Evolutionary conservation across 2,888 invertebrate genomes (phyloP).

Genomic region (Nemurella pictetii): DNA sequence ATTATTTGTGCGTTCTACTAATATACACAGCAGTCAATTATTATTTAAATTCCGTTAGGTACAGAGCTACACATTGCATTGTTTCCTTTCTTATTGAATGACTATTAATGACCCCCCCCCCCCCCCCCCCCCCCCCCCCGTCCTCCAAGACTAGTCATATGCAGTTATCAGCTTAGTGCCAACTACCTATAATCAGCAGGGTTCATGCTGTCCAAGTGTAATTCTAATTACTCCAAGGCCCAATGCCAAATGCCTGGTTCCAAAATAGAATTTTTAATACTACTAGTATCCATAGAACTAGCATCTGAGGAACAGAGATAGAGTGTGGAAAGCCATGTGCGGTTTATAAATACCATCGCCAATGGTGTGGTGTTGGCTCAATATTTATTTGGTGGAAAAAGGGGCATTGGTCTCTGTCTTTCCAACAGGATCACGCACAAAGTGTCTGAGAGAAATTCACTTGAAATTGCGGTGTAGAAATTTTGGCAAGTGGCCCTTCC

Average conservation of each 20-base stretch:
- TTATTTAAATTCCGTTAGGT: too few relatives aligned
- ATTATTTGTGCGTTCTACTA: too few relatives aligned
- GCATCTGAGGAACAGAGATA: neutral
- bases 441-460: constrained; percentile 6
- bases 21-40: too few relatives aligned
- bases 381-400: neutral
- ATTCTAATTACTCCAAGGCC: constrained; percentile 10
- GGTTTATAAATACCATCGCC: constrained; percentile 33
- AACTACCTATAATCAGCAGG: neutral
- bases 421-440: constrained; percentile 10
- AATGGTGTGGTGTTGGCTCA: constrained; percentile 13
- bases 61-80: too few relatives aligned
- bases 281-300: constrained; percentile 4
- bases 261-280: constrained; percentile 14
- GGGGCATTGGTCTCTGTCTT: constrained; percentile 24
- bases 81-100: too few relatives aligned
- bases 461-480: neutral
- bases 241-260: constrained; percentile 34
- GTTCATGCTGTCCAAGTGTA: neutral
- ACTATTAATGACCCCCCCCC: too few relatives aligned
- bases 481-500: constrained; percentile 20
- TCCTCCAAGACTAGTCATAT: neutral
- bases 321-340: constrained; percentile 16
- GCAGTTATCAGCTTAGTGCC: neutral
- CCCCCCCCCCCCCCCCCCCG: too few relatives aligned